Conservation (phyloP, 2,797 vertebrate species). For the Malurus splendens region DNA sequence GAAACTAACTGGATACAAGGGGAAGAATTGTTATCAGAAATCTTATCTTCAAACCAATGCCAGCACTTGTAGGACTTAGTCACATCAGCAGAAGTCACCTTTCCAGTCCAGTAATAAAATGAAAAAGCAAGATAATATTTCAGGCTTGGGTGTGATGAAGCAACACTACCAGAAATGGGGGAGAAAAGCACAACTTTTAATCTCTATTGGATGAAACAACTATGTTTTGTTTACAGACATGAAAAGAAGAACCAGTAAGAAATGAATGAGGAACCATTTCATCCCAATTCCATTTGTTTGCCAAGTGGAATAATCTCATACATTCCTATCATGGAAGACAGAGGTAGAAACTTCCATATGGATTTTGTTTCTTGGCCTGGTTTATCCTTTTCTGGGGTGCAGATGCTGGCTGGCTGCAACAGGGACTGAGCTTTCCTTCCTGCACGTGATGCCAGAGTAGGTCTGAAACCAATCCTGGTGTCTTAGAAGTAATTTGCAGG, state of each 20-base stretch:
- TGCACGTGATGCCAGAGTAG: neutral
- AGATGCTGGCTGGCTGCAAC: slow-evolving; percentile 31
- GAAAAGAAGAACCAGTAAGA: neutral
- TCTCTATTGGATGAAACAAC: neutral
- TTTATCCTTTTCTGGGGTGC: slow-evolving; percentile 51
- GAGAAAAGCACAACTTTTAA: neutral
- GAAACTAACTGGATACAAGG: neutral
- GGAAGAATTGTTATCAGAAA: neutral
- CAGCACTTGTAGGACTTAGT: neutral
- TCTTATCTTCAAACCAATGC: neutral
- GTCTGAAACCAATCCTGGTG: slow-evolving; percentile 33
- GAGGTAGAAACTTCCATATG: slow-evolving; percentile 21
- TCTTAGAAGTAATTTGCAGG: slow-evolving; percentile 35
- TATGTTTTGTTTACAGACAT: neutral
- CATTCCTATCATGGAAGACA: slow-evolving; percentile 24
- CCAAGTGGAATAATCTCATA: neutral
- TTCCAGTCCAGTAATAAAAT: neutral
- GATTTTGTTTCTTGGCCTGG: slow-evolving; percentile 39
- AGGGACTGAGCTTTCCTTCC: slow-evolving; percentile 31
- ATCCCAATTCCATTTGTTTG: neutral
- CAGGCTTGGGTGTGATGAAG: neutral
- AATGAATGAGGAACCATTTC: neutral
- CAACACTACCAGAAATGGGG: neutral
- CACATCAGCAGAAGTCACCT: neutral
- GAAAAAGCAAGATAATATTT: neutral